These are phyloP conservation scores for Zaprionus davidi DNA, from an alignment of 1,140 invertebrate genomes.

Conservation along the genomic window DNA sequence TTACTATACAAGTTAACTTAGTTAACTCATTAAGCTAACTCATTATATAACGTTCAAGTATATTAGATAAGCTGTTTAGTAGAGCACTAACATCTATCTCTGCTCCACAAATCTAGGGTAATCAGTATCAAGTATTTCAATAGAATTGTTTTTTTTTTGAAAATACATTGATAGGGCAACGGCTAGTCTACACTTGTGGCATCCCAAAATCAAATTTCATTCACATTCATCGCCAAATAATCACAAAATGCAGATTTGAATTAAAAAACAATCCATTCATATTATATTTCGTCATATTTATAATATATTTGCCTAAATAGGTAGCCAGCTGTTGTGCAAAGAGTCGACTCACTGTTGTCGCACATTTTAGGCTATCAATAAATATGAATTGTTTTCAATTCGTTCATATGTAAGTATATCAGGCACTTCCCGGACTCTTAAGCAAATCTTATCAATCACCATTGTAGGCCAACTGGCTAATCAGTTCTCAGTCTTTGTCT, in stretches of 20 bases:
- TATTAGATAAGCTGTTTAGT: no score
- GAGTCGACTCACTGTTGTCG: slow-evolving; percentile 13
- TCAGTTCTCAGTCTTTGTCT: slow-evolving; percentile 55
- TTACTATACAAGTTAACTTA: no score
- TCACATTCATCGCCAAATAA: background rate
- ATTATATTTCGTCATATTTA: slow-evolving; percentile 21
- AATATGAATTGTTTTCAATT: slow-evolving; percentile 38
- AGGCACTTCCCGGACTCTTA: background rate
- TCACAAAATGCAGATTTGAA: background rate
- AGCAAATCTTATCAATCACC: slow-evolving; percentile 66
- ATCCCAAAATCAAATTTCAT: no score
- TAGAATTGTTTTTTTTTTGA: no score
- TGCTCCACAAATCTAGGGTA: no score
- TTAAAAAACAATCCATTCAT: background rate
- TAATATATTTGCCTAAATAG: slow-evolving; percentile 40
- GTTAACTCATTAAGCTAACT: no score
- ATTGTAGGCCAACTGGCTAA: slow-evolving; percentile 28
- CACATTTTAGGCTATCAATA: slow-evolving; percentile 9
- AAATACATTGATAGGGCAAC: no score
- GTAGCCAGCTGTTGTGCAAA: slow-evolving; percentile 30
- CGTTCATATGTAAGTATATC: background rate
- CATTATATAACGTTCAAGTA: no score
- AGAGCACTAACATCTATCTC: no score
- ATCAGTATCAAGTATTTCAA: no score
- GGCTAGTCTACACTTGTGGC: no score